Conservation (phyloP, 2,888 invertebrate genomes). For the Eupelmus urozonus region DNA sequence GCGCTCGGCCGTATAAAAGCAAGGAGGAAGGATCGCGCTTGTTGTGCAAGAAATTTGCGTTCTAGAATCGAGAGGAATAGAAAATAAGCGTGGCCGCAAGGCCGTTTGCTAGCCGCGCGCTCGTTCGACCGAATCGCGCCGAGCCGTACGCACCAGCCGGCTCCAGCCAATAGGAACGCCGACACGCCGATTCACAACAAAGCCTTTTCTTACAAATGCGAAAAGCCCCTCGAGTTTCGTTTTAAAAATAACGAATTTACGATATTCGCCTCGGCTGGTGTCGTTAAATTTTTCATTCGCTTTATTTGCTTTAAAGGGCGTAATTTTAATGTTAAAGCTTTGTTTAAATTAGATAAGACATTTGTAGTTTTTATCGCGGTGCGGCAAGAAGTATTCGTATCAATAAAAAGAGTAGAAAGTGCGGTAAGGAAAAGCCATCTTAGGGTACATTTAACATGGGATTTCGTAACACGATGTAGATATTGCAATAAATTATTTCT, state of each 20-base stretch:
- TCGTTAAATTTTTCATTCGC: background rate
- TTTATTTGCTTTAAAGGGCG: no score
- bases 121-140: slow-evolving; percentile 38
- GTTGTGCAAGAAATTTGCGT: slow-evolving; percentile 50
- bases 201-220: slow-evolving; percentile 18
- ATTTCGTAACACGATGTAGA: background rate
- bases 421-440: no score
- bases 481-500: slow-evolving; percentile 27
- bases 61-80: slow-evolving; percentile 29
- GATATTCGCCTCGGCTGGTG: background rate
- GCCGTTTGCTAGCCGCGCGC: slow-evolving; percentile 25
- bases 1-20: background rate
- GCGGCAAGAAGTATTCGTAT: no score
- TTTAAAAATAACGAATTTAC: background rate
- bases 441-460: no score
- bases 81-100: slow-evolving; percentile 42
- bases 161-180: background rate
- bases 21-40: slow-evolving; percentile 29
- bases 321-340: no score
- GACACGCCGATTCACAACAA: background rate
- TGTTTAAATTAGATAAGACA: no score
- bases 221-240: background rate
- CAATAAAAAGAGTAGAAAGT: no score
- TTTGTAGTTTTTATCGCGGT: no score
- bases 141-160: background rate